Base-by-base conservation (phyloP, 2,888 invertebrate species). In the Notocelia uddmanniana region DNA sequence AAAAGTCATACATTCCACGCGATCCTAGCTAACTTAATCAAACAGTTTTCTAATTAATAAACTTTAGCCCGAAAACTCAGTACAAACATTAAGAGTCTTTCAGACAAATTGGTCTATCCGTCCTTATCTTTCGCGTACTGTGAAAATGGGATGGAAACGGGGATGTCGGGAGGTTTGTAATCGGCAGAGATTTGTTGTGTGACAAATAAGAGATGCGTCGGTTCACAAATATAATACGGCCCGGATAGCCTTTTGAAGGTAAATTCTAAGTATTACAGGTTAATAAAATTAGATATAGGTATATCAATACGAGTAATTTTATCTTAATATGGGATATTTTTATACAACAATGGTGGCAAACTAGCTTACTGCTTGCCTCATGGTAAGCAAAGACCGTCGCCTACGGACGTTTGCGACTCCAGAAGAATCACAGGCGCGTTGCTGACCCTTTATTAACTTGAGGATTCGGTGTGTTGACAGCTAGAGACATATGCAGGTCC, bases 41-140 rank as follows among this genome's bases (percentile, higher is more conserved):
- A 70, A 50, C 64, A 62, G 31, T 70, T 64, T 64, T 70, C 70
- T 70, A 64, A 70, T 70, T 70, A 58, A 37, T 37, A 37, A 70
- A 64, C 70, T 64, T 70, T 21, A 50, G 10, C 19, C 19, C 31
- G 3, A 45, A 45, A 62, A 69, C 68, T 68, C 55, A 41, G 55
- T 60, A n/a, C 54, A 60, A 41, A 54, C 50, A 52, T 5, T 26
- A 37, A 60, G 34, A 41, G 68, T 37, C 60, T 54, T 31, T 54
- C 34, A 54, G 60, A 60, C 41, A 60, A 69, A 69, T 69, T 60
- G 60, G 45, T 60, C 34, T 45, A 54, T 11, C 11, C 52, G 55
- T 63, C 63, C 18, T 34, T 50, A 50, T 50, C 69, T 37, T 2
- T 31, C 23, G 9, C n/a, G 23, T 64, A 37, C 19, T 50, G 57